Base-by-base conservation (phyloP, 2,797 vertebrate genomes). In the Thripadectes ignobilis region DNA sequence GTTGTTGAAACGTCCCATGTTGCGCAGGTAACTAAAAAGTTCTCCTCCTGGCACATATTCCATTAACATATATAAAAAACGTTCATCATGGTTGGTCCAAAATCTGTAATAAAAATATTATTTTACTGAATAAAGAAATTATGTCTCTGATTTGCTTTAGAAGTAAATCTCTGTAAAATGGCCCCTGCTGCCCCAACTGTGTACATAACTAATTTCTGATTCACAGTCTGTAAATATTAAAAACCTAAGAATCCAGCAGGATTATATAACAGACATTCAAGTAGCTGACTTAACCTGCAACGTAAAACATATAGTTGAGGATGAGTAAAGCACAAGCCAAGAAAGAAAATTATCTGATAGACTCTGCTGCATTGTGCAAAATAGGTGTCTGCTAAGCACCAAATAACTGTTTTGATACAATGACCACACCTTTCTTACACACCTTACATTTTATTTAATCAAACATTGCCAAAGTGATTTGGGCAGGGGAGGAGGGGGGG, bases 1-100 rank as follows among this genome's bases (percentile, higher is more conserved):
- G 85, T 99, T 98, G 96, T 98, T 98, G 97, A 99, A 99, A 52
- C 99, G 98, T 5, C 99, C 99, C 18, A 99, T 98, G 94, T 97
- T 98, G 63, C 99, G 98, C 32, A 99, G 98, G 95, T 99, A 99
- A 97, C 98, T 99, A 97, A 99, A 99, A 17, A 99, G 98, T 97
- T 99, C 99, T 3, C 99, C 99, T 17, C 99, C 99, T 0, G 99
- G 98, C 49, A 99, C 98, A 9, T 99, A 99, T 94, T 99, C 99
- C 99, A 99, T 98, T 69, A 99, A 96, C 99, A 99, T 99, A 97
- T 99, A 99, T 12, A 99, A 98, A 94, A 99, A 99, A 11, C 98
- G 98, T 15, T 99, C 98, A 58, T 99, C 99, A 0, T 99, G 99
- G 86, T 99, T 98, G 5, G 99, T 99, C 99, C 99, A 99, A 93